phyloP scores from a whole-genome alignment of 2,113 vertebrate genomes.

The Rhea pennata region DNA sequence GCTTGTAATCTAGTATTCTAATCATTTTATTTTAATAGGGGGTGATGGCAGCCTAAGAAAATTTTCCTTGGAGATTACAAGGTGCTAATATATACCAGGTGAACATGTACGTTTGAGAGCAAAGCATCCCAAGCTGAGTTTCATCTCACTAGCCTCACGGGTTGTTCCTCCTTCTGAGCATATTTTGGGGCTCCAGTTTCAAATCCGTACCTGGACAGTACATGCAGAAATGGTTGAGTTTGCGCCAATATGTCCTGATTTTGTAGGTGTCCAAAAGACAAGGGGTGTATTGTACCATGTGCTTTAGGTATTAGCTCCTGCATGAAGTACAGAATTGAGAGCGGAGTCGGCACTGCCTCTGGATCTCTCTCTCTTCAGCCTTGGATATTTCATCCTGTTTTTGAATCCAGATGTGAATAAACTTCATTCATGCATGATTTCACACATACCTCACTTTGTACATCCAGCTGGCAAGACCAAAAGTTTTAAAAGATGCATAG shows the following conservation, averaged over 20 bases:
- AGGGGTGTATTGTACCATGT: neutral
- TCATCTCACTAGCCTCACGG: neutral
- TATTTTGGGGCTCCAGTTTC: neutral
- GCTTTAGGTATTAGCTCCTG: neutral
- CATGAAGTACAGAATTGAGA: rapidly evolving
- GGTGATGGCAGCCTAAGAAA: neutral
- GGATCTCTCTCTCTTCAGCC: neutral
- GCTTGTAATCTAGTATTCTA: neutral
- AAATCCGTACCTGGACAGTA: neutral
- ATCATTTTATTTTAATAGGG: neutral
- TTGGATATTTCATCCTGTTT: neutral
- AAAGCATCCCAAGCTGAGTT: neutral
- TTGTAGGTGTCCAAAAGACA: neutral
- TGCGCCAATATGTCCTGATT: neutral
- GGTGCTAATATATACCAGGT: neutral
- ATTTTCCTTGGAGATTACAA: neutral
- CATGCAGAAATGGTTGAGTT: neutral
- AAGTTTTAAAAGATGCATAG: neutral
- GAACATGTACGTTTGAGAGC: neutral
- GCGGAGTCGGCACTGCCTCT: neutral
- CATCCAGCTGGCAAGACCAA: neutral
- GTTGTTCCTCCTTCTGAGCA: neutral
- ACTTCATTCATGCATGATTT: neutral
- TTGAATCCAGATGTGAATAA: neutral
- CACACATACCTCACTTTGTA: neutral